Conservation (phyloP, 2,797 vertebrate genomes). For the Myotis planiceps region DNA sequence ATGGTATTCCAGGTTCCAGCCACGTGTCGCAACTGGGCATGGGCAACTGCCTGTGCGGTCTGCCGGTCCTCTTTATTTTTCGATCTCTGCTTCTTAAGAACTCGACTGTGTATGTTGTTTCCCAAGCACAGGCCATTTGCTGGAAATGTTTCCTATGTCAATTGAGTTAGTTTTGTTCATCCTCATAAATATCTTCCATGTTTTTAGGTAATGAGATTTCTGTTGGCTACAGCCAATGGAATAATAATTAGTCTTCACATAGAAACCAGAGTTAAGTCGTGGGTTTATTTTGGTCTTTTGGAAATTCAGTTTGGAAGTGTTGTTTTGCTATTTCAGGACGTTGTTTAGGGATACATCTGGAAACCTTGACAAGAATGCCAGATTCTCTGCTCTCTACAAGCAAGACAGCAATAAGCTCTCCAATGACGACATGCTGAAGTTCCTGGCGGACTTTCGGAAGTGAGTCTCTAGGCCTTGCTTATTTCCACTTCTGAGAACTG, state of each 20-base stretch:
- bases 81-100: neutral
- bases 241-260: conserved; percentile 43
- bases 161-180: conserved; percentile 54
- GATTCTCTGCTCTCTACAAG: conserved; percentile 96
- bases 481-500: neutral
- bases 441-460: conserved; percentile 97
- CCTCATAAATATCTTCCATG: conserved; percentile 15
- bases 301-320: conserved; percentile 34
- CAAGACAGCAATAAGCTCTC: conserved; percentile 98
- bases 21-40: neutral
- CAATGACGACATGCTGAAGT: conserved; percentile 97
- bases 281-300: conserved; percentile 47
- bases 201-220: conserved; percentile 60
- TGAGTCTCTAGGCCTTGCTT: conserved; percentile 83
- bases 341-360: conserved; percentile 96
- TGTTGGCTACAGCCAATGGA: neutral
- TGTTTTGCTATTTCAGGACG: conserved; percentile 87
- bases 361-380: conserved; percentile 94
- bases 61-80: neutral
- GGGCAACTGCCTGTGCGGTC: neutral
- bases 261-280: conserved; percentile 12
- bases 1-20: neutral
- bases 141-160: conserved; percentile 50
- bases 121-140: neutral
- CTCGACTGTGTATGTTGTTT: conserved; percentile 17